Conservation (phyloP, 2,113 vertebrate genomes). For the Heloderma charlesbogerti region DNA sequence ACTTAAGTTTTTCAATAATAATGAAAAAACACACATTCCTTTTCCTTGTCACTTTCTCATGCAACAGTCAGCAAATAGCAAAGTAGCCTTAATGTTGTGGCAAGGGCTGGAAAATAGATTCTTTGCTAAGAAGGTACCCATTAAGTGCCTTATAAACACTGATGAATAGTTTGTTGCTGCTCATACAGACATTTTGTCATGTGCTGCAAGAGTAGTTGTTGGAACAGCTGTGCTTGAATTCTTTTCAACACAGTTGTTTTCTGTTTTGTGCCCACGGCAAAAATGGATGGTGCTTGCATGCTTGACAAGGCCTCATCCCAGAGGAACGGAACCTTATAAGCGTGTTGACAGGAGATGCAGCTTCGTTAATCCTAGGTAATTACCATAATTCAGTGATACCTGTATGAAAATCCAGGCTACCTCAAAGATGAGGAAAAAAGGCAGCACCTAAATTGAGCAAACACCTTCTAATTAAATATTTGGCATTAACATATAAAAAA, state of each 20-base stretch:
- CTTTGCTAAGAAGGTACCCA: background rate
- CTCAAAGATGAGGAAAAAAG: background rate
- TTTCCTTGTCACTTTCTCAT: background rate
- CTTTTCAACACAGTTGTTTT: slow-evolving; percentile 43
- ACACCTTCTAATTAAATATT: background rate
- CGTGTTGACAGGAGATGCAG: slow-evolving; percentile 36
- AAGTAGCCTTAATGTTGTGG: background rate
- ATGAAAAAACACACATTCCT: background rate
- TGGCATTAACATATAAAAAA: slow-evolving; percentile 3
- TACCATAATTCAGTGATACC: background rate
- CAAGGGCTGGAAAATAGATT: accelerated
- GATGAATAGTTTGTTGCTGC: background rate
- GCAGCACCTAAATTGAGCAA: background rate
- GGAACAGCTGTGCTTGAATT: slow-evolving; percentile 36
- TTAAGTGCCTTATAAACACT: slow-evolving; percentile 1
- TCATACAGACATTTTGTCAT: slow-evolving; percentile 3
- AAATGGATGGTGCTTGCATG: slow-evolving; percentile 25
- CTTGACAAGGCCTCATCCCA: slow-evolving; percentile 38
- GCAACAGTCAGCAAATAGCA: background rate
- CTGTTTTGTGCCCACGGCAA: slow-evolving; percentile 39
- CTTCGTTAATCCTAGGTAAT: slow-evolving; percentile 49
- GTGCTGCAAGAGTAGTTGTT: background rate
- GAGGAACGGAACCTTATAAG: background rate
- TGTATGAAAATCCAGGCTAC: slow-evolving; percentile 24
- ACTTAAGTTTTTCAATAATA: too few relatives aligned